Evolutionary conservation across 2,888 invertebrate species (phyloP), one percentile per base, ranked within the genome.

Genomic region (Ophion costatus): DNA sequence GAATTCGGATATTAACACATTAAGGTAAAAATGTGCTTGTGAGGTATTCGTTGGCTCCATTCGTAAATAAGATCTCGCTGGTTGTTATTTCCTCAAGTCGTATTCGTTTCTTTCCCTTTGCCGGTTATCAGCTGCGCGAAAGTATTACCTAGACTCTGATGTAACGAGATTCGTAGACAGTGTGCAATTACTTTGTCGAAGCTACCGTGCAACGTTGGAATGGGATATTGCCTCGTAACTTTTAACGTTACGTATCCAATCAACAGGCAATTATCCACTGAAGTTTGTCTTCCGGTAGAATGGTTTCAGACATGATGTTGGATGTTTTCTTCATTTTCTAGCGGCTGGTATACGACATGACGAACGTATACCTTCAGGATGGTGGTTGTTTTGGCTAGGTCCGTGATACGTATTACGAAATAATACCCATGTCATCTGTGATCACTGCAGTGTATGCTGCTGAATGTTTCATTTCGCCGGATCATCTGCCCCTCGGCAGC

Each of bases 151-250:
- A 57, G 14, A 20, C 33, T 56, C 42, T 66, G 57, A 57, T 38
- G 57, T 64, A 57, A 80, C 22, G 7, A 11, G 38, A 64, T 57
- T 56, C 11, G 22, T 17, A 22, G 45, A 64, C 38, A 33, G 59
- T 71, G 20, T 71, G 51, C 71, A 83, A 76, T 80, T 80, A 80
- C 51, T 14, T 77, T 14, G 42, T 22, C 42, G n/a, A 24, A 42
- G 42, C n/a, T 57, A 71, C 29, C 17, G 20, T 66, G 56, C 66
- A 69, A 80, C 80, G 42, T 42, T 22, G 14, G 38, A 42, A 45
- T 42, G 51, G 42, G 64, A 38, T 63, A 33, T 78, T 74, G 57
- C 73, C 66, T 78, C 64, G 74, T 73, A 61, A 38, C 66, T 63
- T 42, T 20, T 38, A 57, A 67, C 42, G 71, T 69, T 73, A 57